A percentile compares a stretch with the other conserved stretches of the same genome.
These are phyloP conservation scores for Hyppa rectilinea DNA, from an alignment of 2,888 invertebrate genomes.

Conservation along the genomic window DNA sequence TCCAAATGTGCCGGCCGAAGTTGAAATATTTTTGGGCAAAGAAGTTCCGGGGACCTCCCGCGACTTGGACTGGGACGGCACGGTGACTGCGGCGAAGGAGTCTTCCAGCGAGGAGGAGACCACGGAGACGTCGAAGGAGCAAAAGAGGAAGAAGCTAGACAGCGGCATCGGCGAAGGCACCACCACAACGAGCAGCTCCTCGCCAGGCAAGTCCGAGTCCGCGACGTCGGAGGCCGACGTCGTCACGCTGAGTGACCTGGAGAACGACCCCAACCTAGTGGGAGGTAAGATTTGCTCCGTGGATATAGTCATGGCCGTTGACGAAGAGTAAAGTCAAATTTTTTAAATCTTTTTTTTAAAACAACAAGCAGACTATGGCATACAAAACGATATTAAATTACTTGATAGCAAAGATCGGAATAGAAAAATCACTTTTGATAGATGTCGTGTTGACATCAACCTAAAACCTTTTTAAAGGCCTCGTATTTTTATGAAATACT, in stretches of 20 bases:
- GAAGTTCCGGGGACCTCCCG: constrained; percentile 63
- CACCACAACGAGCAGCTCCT: constrained; percentile 73
- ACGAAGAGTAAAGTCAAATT: not conserved
- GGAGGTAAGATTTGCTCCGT: constrained; percentile 37
- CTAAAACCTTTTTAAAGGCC: not conserved
- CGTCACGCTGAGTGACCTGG: constrained; percentile 37
- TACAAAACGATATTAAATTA: not conserved
- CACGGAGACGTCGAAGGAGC: constrained; percentile 52
- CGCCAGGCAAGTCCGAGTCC: constrained; percentile 69
- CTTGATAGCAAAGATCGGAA: not conserved
- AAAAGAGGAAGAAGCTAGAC: constrained; percentile 91
- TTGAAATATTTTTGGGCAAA: constrained; percentile 74
- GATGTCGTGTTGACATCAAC: not conserved
- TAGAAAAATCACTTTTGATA: too few species aligned
- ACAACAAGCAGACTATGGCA: too few species aligned
- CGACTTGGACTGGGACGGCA: constrained; percentile 69
- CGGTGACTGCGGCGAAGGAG: constrained; percentile 23
- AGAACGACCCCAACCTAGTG: constrained; percentile 39
- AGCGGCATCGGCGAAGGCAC: constrained; percentile 91
- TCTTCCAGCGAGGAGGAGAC: constrained; percentile 64
- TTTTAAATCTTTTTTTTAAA: not conserved
- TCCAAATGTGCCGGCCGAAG: constrained; percentile 66
- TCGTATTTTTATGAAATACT: not conserved
- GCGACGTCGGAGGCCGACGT: constrained; percentile 49
- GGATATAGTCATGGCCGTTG: not conserved